These are phyloP conservation scores for Globodera ellingtonae DNA, from an alignment of 1,140 invertebrate genomes.

Conservation along the genomic window DNA sequence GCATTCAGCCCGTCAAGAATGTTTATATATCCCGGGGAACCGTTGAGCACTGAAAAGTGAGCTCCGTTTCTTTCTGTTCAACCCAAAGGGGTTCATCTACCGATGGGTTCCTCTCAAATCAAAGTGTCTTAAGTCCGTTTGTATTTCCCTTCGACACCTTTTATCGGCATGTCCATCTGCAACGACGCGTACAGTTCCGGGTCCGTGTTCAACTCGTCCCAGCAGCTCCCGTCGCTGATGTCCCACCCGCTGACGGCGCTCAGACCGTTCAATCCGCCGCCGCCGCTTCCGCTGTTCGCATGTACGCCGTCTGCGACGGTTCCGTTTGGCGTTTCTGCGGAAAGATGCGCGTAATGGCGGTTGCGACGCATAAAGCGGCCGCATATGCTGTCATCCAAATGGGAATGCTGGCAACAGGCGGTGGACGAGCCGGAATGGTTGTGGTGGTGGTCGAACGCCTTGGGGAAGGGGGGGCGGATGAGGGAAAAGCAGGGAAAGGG, in stretches of 20 bases:
- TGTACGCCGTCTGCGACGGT: conserved; percentile 68
- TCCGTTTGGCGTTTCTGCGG: conserved; percentile 71
- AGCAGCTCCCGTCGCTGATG: conserved; percentile 74
- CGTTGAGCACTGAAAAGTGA: conserved; percentile 77
- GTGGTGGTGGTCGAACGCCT: conserved; percentile 40
- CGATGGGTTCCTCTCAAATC: too few species aligned
- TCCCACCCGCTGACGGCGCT: conserved; percentile 73
- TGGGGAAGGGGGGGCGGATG: neutral
- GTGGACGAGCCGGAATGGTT: neutral
- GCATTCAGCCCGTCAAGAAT: conserved; percentile 94
- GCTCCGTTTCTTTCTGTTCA: too few species aligned
- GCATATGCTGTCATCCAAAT: conserved; percentile 22
- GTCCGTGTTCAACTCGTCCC: conserved; percentile 96
- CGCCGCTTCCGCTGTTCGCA: conserved; percentile 84
- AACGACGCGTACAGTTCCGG: conserved; percentile 84
- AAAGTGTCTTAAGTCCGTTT: neutral
- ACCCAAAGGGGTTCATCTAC: too few species aligned
- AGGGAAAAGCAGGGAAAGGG: neutral
- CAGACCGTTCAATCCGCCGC: conserved; percentile 87
- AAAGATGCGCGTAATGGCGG: conserved; percentile 60
- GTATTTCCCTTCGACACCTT: conserved; percentile 67
- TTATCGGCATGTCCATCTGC: conserved; percentile 79
- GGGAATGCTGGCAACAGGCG: conserved; percentile 18
- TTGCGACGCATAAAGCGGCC: conserved; percentile 24
- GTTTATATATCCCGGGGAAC: conserved; percentile 94